Percentiles rank a stretch among this genome's conserved stretches.
Evolutionary conservation across 1,140 invertebrate species (phyloP).

Genomic region (Limonius californicus): DNA sequence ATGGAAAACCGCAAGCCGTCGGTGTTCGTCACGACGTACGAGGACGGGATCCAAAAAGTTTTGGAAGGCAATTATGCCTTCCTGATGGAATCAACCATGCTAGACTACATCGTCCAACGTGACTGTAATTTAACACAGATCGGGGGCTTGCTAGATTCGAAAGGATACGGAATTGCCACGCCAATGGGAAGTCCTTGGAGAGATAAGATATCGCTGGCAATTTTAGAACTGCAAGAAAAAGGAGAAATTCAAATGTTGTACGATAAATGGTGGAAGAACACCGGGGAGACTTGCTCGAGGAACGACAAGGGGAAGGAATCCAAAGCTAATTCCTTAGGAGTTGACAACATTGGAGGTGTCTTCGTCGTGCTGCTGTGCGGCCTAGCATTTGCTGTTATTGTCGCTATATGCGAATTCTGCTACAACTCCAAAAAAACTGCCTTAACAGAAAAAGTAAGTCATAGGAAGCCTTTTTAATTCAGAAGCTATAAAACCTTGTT

Average conservation of each 20-base stretch:
- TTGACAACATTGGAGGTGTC: constrained; percentile 89
- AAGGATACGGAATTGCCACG: constrained; percentile 80
- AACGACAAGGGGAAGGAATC: constrained; percentile 80
- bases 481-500: no score
- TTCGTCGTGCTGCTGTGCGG: constrained; percentile 80
- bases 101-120: constrained; percentile 84
- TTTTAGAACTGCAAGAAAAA: constrained; percentile 93
- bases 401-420: constrained; percentile 78
- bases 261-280: constrained; percentile 94
- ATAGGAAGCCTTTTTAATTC: no score
- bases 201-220: constrained; percentile 92
- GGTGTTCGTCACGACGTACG: constrained; percentile 69
- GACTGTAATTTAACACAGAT: constrained; percentile 94
- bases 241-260: constrained; percentile 92
- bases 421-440: constrained; percentile 73
- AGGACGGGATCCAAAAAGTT: constrained; percentile 77
- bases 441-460: constrained; percentile 60
- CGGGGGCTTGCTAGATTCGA: constrained; percentile 71
- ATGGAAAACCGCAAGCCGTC: constrained; percentile 73
- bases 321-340: constrained; percentile 75
- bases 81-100: constrained; percentile 91
- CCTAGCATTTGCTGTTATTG: constrained; percentile 51
- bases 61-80: constrained; percentile 84
- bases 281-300: constrained; percentile 84
- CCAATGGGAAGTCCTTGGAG: constrained; percentile 90